Percentiles rank a stretch among this genome's conserved stretches.
Conservation (phyloP, 2,888 invertebrate genomes). For the Anodontia alba region DNA sequence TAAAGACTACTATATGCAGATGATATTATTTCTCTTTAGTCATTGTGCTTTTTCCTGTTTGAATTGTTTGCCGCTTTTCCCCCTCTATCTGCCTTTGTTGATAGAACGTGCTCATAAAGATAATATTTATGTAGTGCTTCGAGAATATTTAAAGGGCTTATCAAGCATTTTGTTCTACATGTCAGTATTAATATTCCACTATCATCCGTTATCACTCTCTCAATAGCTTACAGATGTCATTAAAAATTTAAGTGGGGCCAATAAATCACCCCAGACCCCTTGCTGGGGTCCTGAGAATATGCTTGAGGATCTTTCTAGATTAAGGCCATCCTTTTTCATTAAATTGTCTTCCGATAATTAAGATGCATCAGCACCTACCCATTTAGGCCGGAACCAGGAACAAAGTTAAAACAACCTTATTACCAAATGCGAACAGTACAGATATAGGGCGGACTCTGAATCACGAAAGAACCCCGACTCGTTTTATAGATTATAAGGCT, state of each 20-base stretch:
- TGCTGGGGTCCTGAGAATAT: neutral
- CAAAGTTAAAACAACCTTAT: too few relatives aligned
- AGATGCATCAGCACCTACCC: neutral
- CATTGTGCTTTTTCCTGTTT: too few relatives aligned
- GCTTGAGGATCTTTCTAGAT: neutral
- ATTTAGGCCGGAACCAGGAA: too few relatives aligned
- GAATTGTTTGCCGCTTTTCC: neutral
- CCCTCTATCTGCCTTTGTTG: neutral
- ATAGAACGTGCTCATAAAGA: slow-evolving; percentile 11
- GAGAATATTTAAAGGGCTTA: slow-evolving; percentile 15
- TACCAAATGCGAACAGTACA: too few relatives aligned
- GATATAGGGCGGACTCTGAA: too few relatives aligned
- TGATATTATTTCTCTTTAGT: too few relatives aligned
- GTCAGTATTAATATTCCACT: slow-evolving; percentile 9
- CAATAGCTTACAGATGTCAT: slow-evolving; percentile 19
- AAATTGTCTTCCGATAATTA: neutral
- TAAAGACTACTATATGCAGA: too few relatives aligned
- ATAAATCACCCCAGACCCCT: slow-evolving; percentile 10
- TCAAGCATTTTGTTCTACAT: slow-evolving; percentile 16
- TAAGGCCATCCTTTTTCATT: slow-evolving; percentile 14
- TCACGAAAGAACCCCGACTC: too few relatives aligned
- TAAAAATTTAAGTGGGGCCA: slow-evolving; percentile 14
- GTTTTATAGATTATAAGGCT: too few relatives aligned
- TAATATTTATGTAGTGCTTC: slow-evolving; percentile 3
- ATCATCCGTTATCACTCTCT: neutral